Evolutionary conservation across 1,140 invertebrate genomes (phyloP).

Genomic region (Saccostrea cuccullata): DNA sequence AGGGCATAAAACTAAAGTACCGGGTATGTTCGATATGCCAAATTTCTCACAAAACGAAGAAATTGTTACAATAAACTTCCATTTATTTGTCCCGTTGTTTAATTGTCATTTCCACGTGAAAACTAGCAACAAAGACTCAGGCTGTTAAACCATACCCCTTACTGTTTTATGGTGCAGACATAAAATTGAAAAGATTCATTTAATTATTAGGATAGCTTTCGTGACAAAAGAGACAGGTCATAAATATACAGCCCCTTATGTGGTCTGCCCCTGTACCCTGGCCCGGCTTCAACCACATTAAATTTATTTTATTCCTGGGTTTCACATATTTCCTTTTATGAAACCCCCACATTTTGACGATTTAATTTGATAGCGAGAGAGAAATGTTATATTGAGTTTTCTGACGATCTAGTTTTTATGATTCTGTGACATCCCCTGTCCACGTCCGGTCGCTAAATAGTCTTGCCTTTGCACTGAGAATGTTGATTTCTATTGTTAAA

Average conservation of each 20-base stretch:
- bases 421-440: constrained; percentile 7
- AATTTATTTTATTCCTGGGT: constrained; percentile 29
- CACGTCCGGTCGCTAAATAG: constrained; percentile 22
- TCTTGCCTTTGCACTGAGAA: constrained; percentile 21
- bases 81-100: constrained; percentile 34
- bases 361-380: constrained; percentile 31
- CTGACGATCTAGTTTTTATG: constrained; percentile 2
- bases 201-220: constrained; percentile 36
- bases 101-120: constrained; percentile 17
- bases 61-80: constrained; percentile 7
- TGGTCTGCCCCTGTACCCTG: neutral
- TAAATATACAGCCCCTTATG: constrained; percentile 27
- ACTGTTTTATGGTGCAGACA: constrained; percentile 32
- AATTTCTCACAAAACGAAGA: constrained; percentile 21
- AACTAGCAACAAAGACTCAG: constrained; percentile 15
- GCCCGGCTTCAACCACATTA: neutral
- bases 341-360: constrained; percentile 27
- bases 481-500: constrained; percentile 3
- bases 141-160: constrained; percentile 22
- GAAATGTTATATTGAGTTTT: constrained; percentile 24
- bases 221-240: constrained; percentile 23
- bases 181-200: constrained; percentile 35
- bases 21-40: neutral
- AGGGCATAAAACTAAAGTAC: neutral
- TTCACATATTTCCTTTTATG: constrained; percentile 18